Percentiles rank a stretch among this genome's conserved stretches.
These are phyloP conservation scores for Phalloptychus januarius DNA, from an alignment of 2,797 vertebrate genomes.

Conservation along the genomic window DNA sequence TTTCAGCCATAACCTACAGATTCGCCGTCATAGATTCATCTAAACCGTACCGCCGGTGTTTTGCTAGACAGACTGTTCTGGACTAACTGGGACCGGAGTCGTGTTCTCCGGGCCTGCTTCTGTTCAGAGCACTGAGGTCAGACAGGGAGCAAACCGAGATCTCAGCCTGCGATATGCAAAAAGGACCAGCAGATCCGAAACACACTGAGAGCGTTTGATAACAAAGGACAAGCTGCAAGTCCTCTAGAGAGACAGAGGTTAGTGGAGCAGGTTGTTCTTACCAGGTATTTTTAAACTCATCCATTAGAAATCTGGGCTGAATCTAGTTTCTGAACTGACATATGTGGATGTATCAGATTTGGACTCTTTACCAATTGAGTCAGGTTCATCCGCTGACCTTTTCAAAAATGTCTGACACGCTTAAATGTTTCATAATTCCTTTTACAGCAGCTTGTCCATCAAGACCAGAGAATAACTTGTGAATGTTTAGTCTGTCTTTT, in stretches of 20 bases:
- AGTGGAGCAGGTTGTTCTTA: slow-evolving; percentile 11
- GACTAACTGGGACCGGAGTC: not conserved
- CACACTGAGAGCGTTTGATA: slow-evolving; percentile 36
- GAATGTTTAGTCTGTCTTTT: not conserved
- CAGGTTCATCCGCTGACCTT: not conserved
- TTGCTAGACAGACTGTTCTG: not conserved
- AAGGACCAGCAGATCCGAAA: slow-evolving; percentile 48
- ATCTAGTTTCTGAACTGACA: not conserved
- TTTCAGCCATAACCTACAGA: too few species aligned
- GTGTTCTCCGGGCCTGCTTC: slow-evolving; percentile 27
- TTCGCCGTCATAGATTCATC: too few species aligned
- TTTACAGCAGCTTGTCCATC: not conserved
- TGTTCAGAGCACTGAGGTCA: slow-evolving; percentile 45
- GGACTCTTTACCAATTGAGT: not conserved
- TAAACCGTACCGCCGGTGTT: not conserved
- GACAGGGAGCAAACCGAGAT: slow-evolving; percentile 43
- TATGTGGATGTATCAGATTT: not conserved
- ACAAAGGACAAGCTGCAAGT: slow-evolving; percentile 27
- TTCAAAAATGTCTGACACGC: not conserved
- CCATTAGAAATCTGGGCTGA: not conserved
- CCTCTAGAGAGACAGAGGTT: not conserved
- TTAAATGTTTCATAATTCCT: not conserved
- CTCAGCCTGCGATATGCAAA: slow-evolving; percentile 37
- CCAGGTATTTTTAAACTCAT: slow-evolving; percentile 2
- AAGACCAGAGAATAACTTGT: not conserved